Evolutionary conservation across 2,888 invertebrate species (phyloP).

Genomic region (Oxystoma pomonae): DNA sequence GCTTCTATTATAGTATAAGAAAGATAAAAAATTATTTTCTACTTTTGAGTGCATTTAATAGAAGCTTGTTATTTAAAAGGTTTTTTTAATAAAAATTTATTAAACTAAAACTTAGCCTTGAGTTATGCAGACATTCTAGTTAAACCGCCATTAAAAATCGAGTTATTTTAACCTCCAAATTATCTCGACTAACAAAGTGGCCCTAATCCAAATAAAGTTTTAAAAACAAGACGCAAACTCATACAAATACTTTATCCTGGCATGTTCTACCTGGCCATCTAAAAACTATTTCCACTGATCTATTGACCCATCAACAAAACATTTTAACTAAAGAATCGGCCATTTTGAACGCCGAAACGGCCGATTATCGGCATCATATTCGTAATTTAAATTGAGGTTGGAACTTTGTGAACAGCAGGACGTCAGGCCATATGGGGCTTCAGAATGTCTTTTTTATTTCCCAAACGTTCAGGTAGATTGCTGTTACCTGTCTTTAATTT

Average conservation of each 20-base stretch:
- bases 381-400: constrained; percentile 41
- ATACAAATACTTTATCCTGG: background rate
- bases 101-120: too few species aligned
- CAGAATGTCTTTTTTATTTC: background rate
- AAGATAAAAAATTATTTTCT: too few species aligned
- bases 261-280: background rate
- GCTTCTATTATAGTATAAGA: too few species aligned
- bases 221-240: background rate
- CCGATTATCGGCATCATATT: constrained; percentile 40
- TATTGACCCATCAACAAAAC: constrained; percentile 28
- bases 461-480: background rate
- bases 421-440: background rate
- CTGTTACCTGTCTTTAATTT: background rate
- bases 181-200: too few species aligned
- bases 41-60: too few species aligned
- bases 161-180: too few species aligned
- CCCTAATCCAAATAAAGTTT: background rate
- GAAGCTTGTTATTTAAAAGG: too few species aligned
- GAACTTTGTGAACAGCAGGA: background rate
- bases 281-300: too few species aligned
- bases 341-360: constrained; percentile 34
- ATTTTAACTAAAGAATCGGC: constrained; percentile 34
- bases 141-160: too few species aligned
- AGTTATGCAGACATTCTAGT: too few species aligned
- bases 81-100: too few species aligned